phyloP scores from a whole-genome alignment of 2,888 invertebrate genomes.

The Leptogaster cylindrica region DNA sequence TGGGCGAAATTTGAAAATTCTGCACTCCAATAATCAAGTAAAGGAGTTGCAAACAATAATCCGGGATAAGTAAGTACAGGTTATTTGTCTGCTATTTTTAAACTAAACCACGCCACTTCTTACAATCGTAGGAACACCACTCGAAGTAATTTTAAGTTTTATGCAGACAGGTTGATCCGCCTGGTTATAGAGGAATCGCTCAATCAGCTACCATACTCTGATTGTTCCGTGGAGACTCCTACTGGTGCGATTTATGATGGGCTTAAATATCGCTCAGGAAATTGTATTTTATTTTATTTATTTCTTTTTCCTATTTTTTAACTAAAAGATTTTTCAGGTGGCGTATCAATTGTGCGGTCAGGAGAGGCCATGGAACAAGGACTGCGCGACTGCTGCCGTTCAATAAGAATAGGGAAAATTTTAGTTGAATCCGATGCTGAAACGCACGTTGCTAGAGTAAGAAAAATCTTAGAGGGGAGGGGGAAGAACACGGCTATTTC shows the following conservation, averaged over 20 bases:
- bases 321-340: no score
- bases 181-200: conserved; percentile 97
- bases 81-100: no score
- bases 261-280: conserved; percentile 93
- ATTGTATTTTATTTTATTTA: no score
- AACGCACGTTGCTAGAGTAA: conserved; percentile 93
- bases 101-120: no score
- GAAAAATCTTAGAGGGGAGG: no score
- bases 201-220: conserved; percentile 93
- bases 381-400: conserved; percentile 94
- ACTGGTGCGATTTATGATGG: conserved; percentile 88
- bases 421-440: conserved; percentile 95
- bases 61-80: conserved; percentile 74
- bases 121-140: conserved; percentile 77
- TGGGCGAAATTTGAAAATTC: conserved; percentile 58
- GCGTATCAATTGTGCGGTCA: conserved; percentile 93
- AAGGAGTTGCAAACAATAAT: conserved; percentile 83
- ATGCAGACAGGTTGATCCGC: conserved; percentile 95
- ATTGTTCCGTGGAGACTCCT: conserved; percentile 90
- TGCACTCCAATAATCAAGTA: conserved; percentile 59
- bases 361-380: conserved; percentile 98
- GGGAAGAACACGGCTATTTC: no score
- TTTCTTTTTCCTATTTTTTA: no score
- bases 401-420: conserved; percentile 98
- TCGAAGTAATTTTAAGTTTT: conserved; percentile 97